phyloP scores from a whole-genome alignment of 2,797 vertebrate genomes.

The Arremon aurantiirostris region DNA sequence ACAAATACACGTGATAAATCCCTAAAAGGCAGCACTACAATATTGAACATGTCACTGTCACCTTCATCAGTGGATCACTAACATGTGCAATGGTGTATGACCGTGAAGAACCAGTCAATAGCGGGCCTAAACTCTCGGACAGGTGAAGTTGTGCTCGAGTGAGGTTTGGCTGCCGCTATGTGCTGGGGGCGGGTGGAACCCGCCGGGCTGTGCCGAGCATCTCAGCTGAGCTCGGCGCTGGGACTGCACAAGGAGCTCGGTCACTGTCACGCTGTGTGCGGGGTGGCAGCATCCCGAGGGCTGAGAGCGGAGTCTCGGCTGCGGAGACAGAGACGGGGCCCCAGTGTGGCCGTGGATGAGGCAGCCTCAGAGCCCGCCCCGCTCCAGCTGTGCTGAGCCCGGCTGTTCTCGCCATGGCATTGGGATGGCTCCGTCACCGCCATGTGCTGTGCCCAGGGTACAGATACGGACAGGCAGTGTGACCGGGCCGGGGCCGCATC shows the following conservation, averaged over 20 bases:
- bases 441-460: neutral
- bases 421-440: too few species aligned
- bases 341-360: accelerated
- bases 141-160: neutral
- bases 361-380: neutral
- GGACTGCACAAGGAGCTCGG: neutral
- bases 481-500: too few species aligned
- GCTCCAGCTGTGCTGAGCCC: neutral
- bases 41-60: neutral
- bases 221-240: neutral
- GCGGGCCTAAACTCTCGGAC: neutral
- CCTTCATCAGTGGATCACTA: neutral
- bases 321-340: accelerated
- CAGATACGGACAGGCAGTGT: neutral
- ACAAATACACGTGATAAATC: neutral
- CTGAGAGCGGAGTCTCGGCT: too few species aligned
- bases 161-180: accelerated
- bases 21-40: neutral
- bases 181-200: neutral
- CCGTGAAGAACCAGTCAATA: neutral
- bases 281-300: too few species aligned
- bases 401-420: neutral
- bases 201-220: neutral
- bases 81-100: accelerated
- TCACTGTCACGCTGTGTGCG: neutral